phyloP scores from a whole-genome alignment of 2,113 vertebrate genomes.

The Steatornis caripensis region DNA sequence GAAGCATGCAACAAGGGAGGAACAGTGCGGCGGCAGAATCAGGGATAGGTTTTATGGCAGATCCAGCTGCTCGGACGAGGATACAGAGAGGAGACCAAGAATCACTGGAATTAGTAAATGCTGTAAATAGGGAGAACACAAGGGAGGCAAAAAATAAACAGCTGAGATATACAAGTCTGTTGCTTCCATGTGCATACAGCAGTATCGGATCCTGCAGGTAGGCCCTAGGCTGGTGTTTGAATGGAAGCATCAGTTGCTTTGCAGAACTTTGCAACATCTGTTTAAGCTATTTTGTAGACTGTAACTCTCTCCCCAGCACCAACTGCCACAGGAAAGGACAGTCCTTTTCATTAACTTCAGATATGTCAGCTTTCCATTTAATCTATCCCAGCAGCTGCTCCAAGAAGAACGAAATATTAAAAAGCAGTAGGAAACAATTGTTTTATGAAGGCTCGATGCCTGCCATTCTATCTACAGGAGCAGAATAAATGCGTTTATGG shows the following conservation, averaged over 20 bases:
- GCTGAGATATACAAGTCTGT: not conserved
- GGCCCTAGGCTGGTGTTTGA: not conserved
- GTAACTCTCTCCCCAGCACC: not conserved
- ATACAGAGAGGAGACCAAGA: not conserved
- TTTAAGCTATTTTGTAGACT: not conserved
- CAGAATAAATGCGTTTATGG: not conserved
- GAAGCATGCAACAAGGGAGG: not conserved
- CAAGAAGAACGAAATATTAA: not conserved
- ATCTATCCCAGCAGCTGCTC: not conserved
- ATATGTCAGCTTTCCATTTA: not conserved
- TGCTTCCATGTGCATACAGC: not conserved
- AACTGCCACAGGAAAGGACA: not conserved
- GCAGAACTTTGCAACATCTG: not conserved
- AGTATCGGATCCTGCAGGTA: not conserved
- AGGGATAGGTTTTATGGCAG: not conserved
- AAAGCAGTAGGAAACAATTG: not conserved
- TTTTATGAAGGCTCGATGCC: not conserved
- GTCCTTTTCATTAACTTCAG: not conserved
- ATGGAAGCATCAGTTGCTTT: not conserved
- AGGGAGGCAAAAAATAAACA: not conserved
- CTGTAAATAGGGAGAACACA: not conserved
- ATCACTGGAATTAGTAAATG: not conserved
- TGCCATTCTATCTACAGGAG: not conserved
- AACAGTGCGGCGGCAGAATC: not conserved
- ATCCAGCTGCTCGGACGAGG: not conserved